Percentiles rank a stretch among this genome's conserved stretches.
Evolutionary conservation across 2,797 vertebrate genomes (phyloP).

Genomic region (Mormyrus proboscirostris): DNA sequence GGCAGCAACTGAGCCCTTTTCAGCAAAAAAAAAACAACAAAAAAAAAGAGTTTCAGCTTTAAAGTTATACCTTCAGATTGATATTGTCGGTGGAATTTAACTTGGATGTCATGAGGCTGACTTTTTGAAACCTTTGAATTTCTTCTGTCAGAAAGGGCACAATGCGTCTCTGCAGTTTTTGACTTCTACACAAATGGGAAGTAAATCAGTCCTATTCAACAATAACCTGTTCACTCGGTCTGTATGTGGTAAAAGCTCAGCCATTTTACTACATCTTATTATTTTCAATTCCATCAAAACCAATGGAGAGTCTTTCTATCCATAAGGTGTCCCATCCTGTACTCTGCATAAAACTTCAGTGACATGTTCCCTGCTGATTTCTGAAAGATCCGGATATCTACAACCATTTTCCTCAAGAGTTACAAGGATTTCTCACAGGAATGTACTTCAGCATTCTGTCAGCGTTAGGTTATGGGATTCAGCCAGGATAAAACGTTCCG

Average conservation of each 20-base stretch:
- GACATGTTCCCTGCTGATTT: not conserved
- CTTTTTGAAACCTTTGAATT: slow-evolving; percentile 24
- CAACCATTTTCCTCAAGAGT: not conserved
- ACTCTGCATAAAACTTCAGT: not conserved
- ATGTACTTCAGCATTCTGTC: not conserved
- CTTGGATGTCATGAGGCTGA: slow-evolving; percentile 28
- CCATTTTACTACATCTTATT: not conserved
- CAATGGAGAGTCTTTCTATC: not conserved
- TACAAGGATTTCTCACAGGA: not conserved
- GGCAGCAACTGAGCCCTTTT: slow-evolving; percentile 30
- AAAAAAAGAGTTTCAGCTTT: slow-evolving; percentile 21
- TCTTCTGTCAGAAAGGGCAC: slow-evolving; percentile 14
- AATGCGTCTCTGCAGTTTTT: not conserved
- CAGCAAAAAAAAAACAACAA: slow-evolving; percentile 2
- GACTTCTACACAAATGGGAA: not conserved
- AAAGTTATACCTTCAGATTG: slow-evolving; percentile 30
- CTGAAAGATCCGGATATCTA: not conserved
- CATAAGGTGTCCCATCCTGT: not conserved
- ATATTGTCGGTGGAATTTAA: slow-evolving; percentile 34
- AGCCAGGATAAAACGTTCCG: not conserved
- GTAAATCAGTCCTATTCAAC: not conserved
- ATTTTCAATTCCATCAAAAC: not conserved
- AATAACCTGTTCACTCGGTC: not conserved
- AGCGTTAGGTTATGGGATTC: not conserved
- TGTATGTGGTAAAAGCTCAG: not conserved